Percentiles rank a stretch among this genome's conserved stretches.
Evolutionary conservation across 2,113 vertebrate species (phyloP).

Genomic region (Caracal caracal): DNA sequence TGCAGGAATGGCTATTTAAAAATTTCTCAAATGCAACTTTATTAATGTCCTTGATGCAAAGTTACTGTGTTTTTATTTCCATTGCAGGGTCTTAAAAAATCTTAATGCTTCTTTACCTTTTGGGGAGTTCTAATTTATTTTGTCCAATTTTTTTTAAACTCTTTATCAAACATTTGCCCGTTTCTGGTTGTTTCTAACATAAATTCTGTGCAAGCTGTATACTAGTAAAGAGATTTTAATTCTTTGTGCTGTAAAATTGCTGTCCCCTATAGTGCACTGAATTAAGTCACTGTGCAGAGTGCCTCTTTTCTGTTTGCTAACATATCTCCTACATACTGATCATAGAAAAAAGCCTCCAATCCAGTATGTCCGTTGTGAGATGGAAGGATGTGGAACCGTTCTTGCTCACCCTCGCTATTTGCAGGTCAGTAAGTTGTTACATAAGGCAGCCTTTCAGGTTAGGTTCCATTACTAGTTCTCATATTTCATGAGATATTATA

Average conservation of each 20-base stretch:
- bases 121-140: not conserved
- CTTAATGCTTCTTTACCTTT: not conserved
- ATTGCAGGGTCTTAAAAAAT: not conserved
- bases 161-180: not conserved
- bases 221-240: not conserved
- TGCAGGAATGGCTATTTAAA: not conserved
- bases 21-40: not conserved
- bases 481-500: not conserved
- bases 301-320: not conserved
- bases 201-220: constrained; percentile 7
- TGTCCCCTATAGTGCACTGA: not conserved
- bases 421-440: constrained; percentile 87
- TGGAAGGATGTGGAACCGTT: constrained; percentile 98
- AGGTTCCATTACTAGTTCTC: not conserved
- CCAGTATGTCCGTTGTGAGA: constrained; percentile 98
- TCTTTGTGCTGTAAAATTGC: not conserved
- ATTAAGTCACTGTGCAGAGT: not conserved
- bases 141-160: not conserved
- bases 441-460: not conserved
- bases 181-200: not conserved
- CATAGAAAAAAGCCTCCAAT: constrained; percentile 98
- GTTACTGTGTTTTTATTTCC: not conserved
- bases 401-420: constrained; percentile 97
- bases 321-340: not conserved
- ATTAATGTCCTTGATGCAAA: not conserved